These are phyloP conservation scores for Nomada fucata DNA, from an alignment of 2,888 invertebrate genomes.

Conservation along the genomic window DNA sequence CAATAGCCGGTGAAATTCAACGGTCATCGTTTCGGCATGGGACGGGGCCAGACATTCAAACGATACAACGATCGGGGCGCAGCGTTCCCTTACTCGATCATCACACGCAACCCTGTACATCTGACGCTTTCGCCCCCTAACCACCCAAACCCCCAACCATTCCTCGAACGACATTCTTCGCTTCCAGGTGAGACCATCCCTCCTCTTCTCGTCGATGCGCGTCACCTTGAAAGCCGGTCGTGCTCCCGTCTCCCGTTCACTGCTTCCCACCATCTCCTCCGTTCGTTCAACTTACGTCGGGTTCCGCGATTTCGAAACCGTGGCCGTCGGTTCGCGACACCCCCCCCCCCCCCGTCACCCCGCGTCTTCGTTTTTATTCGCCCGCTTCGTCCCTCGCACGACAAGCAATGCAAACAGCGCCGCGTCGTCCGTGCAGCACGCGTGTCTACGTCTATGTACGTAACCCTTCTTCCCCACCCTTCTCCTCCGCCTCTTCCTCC, in stretches of 20 bases:
- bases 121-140: not conserved
- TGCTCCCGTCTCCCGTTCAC: not conserved
- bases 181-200: not conserved
- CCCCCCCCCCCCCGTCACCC: not conserved
- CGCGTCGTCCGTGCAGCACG: constrained; percentile 66
- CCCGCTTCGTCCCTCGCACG: constrained; percentile 23
- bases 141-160: no score
- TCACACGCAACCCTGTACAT: constrained; percentile 30
- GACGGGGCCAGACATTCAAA: constrained; percentile 45
- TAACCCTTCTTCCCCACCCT: not conserved
- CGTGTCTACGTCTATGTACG: constrained; percentile 50
- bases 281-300: constrained; percentile 18
- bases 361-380: not conserved
- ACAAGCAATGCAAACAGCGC: constrained; percentile 67
- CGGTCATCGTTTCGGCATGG: constrained; percentile 55
- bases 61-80: constrained; percentile 33
- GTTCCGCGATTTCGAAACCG: constrained; percentile 30
- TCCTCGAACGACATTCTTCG: not conserved
- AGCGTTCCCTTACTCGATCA: constrained; percentile 1
- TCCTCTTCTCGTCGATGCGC: not conserved
- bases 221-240: constrained; percentile 29
- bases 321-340: constrained; percentile 16
- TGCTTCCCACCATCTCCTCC: not conserved
- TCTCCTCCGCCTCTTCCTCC: no score
- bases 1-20: constrained; percentile 67